Evolutionary conservation across 2,797 vertebrate species (phyloP).

Genomic region (Poeciliopsis presidionis): DNA sequence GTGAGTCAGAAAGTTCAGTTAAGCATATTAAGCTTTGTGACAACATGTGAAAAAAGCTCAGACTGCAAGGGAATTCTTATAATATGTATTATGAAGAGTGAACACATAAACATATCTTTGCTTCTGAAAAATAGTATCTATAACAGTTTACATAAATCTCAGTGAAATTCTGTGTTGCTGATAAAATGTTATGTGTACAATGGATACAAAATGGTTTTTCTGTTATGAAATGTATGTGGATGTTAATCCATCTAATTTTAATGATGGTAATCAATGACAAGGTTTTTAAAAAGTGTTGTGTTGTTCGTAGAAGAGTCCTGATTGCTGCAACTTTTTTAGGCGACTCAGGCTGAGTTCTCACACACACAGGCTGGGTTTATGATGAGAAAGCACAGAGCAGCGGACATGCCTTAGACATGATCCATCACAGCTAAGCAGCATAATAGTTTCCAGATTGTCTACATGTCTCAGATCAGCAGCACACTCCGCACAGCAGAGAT

Average conservation of each 20-base stretch:
- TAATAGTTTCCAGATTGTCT: conserved; percentile 68
- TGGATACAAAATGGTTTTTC: neutral
- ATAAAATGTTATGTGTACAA: neutral
- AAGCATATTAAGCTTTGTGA: neutral
- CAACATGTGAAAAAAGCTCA: neutral
- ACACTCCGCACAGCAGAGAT: conserved; percentile 18
- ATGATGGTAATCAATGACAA: neutral
- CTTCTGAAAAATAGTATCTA: neutral
- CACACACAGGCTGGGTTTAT: conserved; percentile 39
- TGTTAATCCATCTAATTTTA: neutral
- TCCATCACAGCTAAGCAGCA: conserved; percentile 40
- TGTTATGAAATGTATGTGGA: neutral
- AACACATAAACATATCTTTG: neutral
- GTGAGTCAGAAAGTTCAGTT: neutral
- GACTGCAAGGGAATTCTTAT: neutral
- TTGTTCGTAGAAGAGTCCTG: neutral
- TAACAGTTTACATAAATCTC: neutral
- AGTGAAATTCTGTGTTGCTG: neutral
- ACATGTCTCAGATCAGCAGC: conserved; percentile 34
- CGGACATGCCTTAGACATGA: conserved; percentile 67
- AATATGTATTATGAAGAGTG: neutral
- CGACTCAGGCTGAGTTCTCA: neutral
- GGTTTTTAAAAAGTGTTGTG: neutral
- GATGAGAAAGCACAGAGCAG: conserved; percentile 60
- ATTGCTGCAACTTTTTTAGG: neutral